A percentile compares a stretch with the other conserved stretches of the same genome.
Evolutionary conservation across 2,888 invertebrate genomes (phyloP).

Genomic region (Phalangium opilio): DNA sequence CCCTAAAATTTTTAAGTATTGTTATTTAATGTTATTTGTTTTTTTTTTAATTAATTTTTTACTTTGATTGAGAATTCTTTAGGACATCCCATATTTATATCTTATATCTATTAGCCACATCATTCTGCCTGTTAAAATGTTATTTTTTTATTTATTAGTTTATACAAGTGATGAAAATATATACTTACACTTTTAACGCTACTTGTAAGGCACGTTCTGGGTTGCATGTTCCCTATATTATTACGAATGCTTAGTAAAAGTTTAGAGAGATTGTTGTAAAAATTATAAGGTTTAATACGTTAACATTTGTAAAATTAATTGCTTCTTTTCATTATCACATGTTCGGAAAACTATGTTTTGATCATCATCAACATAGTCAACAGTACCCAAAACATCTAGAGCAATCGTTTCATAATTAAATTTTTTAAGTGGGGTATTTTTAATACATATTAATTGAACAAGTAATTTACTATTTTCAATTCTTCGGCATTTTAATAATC

Average conservation of each 20-base stretch:
- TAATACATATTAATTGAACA: neutral
- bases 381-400: slow-evolving; percentile 67
- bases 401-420: too few relatives aligned
- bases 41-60: slow-evolving; percentile 3
- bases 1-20: too few relatives aligned
- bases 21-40: neutral
- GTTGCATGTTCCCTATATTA: too few relatives aligned
- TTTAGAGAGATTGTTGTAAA: too few relatives aligned
- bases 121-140: slow-evolving; percentile 66
- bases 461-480: slow-evolving; percentile 52
- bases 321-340: slow-evolving; percentile 58
- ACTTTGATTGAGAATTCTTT: slow-evolving; percentile 88
- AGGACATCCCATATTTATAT: slow-evolving; percentile 99
- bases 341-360: slow-evolving; percentile 85
- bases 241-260: too few relatives aligned
- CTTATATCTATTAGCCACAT: slow-evolving; percentile 88
- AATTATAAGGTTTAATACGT: neutral
- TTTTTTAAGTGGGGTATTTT: too few relatives aligned
- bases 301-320: slow-evolving; percentile 69
- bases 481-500: slow-evolving; percentile 63
- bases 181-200: slow-evolving; percentile 62
- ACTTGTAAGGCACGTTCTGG: too few relatives aligned
- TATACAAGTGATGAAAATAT: slow-evolving; percentile 4
- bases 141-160: slow-evolving; percentile 2
- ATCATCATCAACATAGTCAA: slow-evolving; percentile 82